phyloP scores from a whole-genome alignment of 2,113 vertebrate genomes.

The Albula glossodonta region DNA sequence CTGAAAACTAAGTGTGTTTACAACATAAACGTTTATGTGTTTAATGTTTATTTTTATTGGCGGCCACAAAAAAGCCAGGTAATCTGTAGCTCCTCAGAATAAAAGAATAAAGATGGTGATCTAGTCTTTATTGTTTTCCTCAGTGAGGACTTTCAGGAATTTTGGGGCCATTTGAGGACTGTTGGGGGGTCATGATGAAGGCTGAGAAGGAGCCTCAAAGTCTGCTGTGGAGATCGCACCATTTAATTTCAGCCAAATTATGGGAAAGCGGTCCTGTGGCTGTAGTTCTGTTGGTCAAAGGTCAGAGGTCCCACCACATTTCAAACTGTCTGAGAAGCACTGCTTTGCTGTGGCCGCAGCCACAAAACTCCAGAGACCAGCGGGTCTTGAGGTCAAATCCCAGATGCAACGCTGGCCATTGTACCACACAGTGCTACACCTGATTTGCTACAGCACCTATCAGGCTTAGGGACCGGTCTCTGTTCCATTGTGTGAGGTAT shows the following conservation, averaged over 20 bases:
- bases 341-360: background rate
- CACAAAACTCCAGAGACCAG: background rate
- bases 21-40: too few relatives aligned
- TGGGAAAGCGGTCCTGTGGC: background rate
- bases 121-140: too few relatives aligned
- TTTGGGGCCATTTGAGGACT: too few relatives aligned
- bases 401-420: background rate
- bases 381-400: background rate
- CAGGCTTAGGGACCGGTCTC: background rate
- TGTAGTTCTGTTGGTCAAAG: background rate
- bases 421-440: background rate
- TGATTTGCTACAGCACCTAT: background rate
- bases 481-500: background rate
- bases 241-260: background rate
- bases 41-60: background rate
- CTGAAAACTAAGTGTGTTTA: background rate
- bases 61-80: background rate
- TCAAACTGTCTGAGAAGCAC: background rate
- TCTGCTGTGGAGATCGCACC: background rate
- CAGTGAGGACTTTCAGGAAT: too few relatives aligned
- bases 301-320: background rate
- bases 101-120: background rate
- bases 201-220: background rate
- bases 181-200: background rate
- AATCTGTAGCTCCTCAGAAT: background rate